phyloP scores from a whole-genome alignment of 1,140 invertebrate genomes.

The Oedothorax gibbosus region DNA sequence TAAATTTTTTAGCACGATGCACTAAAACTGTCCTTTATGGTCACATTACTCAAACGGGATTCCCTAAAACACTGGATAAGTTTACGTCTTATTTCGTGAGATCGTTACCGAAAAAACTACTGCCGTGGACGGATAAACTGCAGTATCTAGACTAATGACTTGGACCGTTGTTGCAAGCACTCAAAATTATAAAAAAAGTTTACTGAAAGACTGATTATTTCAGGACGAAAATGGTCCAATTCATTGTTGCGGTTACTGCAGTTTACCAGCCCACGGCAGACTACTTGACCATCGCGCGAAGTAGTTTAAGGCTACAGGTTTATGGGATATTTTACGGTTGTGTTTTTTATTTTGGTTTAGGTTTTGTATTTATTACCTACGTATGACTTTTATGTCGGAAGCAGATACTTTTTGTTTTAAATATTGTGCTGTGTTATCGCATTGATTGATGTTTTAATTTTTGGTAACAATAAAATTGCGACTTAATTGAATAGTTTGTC shows the following conservation, averaged over 20 bases:
- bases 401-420: neutral
- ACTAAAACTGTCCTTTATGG: slow-evolving; percentile 51
- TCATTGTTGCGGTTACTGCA: too few species aligned
- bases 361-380: slow-evolving; percentile 36
- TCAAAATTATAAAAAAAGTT: too few species aligned
- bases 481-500: too few species aligned
- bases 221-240: too few species aligned
- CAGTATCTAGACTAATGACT: too few species aligned
- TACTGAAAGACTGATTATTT: too few species aligned
- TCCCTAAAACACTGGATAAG: slow-evolving; percentile 13
- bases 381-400: slow-evolving; percentile 10
- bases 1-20: slow-evolving; percentile 25
- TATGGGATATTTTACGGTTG: slow-evolving; percentile 33
- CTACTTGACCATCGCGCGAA: slow-evolving; percentile 1
- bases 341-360: slow-evolving; percentile 33
- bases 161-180: too few species aligned
- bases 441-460: too few species aligned
- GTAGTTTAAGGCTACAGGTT: slow-evolving; percentile 41
- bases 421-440: too few species aligned
- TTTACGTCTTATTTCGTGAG: slow-evolving; percentile 43
- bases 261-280: too few species aligned
- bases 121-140: too few species aligned
- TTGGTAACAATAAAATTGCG: too few species aligned
- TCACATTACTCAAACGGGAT: slow-evolving; percentile 46
- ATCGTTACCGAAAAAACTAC: slow-evolving; percentile 1